phyloP scores from a whole-genome alignment of 2,113 vertebrate species.

The Pelobates fuscus region DNA sequence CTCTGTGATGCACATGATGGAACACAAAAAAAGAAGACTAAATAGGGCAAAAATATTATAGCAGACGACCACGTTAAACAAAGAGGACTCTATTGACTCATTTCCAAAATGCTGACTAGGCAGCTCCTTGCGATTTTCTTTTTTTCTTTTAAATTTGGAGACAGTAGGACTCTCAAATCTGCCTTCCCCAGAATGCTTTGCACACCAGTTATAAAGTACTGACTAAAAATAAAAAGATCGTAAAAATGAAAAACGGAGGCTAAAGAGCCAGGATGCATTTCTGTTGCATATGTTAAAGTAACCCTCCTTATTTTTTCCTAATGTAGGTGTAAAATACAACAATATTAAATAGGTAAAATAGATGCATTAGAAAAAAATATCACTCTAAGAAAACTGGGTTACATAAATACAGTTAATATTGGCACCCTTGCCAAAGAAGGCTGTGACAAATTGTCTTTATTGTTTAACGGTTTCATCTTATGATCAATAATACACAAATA shows the following conservation, averaged over 20 bases:
- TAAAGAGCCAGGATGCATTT: not conserved
- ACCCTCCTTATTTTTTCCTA: not conserved
- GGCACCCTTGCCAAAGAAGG: too few relatives aligned
- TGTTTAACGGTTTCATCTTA: too few relatives aligned
- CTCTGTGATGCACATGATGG: slow-evolving; percentile 46
- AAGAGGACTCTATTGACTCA: slow-evolving; percentile 68
- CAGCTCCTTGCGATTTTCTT: slow-evolving; percentile 54
- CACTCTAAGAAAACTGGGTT: too few relatives aligned
- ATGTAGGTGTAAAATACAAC: not conserved
- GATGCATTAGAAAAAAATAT: too few relatives aligned
- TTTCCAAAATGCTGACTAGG: slow-evolving; percentile 63
- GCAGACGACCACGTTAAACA: slow-evolving; percentile 56
- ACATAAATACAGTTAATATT: too few relatives aligned
- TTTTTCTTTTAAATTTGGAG: slow-evolving; percentile 66
- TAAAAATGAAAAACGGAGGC: slow-evolving; percentile 15
- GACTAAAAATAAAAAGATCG: slow-evolving; percentile 21
- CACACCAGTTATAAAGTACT: slow-evolving; percentile 12
- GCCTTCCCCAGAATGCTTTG: slow-evolving; percentile 37
- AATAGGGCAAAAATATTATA: slow-evolving; percentile 62
- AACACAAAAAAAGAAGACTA: slow-evolving; percentile 56
- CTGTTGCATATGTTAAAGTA: too few relatives aligned
- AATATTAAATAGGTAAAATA: not conserved
- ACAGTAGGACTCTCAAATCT: slow-evolving; percentile 61
- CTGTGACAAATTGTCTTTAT: too few relatives aligned
- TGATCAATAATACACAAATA: too few relatives aligned